Conservation (phyloP, 2,888 invertebrate genomes). For the Amphimallon solstitiale region DNA sequence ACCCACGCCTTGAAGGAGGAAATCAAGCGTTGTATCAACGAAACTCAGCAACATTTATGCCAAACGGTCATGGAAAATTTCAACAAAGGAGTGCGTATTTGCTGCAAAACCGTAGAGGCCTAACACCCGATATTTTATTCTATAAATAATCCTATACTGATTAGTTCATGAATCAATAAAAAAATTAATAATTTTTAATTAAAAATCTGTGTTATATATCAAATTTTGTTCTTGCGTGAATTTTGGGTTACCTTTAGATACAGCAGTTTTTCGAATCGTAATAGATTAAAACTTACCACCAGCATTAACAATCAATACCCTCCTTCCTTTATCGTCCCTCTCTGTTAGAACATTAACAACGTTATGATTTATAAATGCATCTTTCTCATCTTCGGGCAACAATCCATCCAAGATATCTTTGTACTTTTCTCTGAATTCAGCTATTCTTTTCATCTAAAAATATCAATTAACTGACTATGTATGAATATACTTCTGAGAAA, state of each 20-base stretch:
- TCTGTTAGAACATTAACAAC: conserved; percentile 82
- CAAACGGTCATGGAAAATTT: no score
- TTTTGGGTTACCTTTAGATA: neutral
- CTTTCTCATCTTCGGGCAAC: conserved; percentile 74
- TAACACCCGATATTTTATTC: no score
- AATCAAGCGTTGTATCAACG: no score
- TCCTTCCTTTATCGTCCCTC: conserved; percentile 79
- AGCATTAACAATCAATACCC: conserved; percentile 77
- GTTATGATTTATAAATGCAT: conserved; percentile 75
- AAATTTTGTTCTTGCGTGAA: no score
- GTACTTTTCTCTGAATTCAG: conserved; percentile 80
- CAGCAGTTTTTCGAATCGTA: neutral
- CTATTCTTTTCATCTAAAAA: conserved; percentile 77
- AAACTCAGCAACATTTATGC: no score
- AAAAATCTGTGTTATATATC: no score
- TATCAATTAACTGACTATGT: conserved; percentile 41
- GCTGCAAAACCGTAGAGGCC: no score
- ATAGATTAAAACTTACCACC: conserved; percentile 68
- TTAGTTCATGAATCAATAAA: no score
- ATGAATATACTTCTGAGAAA: neutral
- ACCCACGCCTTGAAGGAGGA: no score
- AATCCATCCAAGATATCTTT: conserved; percentile 72
- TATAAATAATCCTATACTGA: no score
- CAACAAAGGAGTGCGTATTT: no score
- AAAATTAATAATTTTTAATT: no score